Evolutionary conservation across 2,113 vertebrate genomes (phyloP), one percentile per base, ranked within the genome.

Genomic region (Nesoenas mayeri): DNA sequence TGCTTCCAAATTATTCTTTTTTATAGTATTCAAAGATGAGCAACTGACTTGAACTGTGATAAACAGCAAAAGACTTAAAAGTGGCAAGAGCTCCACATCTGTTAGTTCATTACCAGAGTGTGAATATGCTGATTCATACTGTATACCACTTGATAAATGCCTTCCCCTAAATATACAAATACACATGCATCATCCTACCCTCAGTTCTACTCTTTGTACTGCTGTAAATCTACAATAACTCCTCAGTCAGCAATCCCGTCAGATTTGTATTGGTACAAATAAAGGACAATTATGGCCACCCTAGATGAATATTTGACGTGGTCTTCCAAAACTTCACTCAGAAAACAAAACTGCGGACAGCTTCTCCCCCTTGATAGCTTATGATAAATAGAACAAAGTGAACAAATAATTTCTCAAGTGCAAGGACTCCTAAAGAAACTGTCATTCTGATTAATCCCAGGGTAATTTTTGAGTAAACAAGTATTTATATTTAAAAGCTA

Each of bases 401-500:
- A 95, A 82, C 11, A 91, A 93, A 75, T 86, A 40, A 91, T 85
- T 85, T 85, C 62, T 53, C 70, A 85, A 32, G 48, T 36, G 17
- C 38, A 91, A 64, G 83, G 67, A 42, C 80, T 78, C 81, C 58
- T 91, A 53, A 79, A 95, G 50, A 93, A 84, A 83, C 56, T 73
- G 32, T 75, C n/a, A 70, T 42, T 77, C 58, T 79, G 48, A 79
- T 61, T 79, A 94, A 90, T 93, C 56, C 61, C 22, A 36, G 58
- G 47, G 21, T 53, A 67, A 8, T 67, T 75, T 38, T 75, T 61
- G 57, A 92, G 65, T 94, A 94, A 95, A 94, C 42, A 86, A 81
- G 21, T 60, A 71, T 85, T 94, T 91, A 81, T 67, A 80, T 85
- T 93, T 93, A 87, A 96, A 95, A 82, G 22, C 48, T 78, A 71